Percentiles rank a stretch among this genome's conserved stretches.
These are phyloP conservation scores for Ichneumoninae sp. DNA, from an alignment of 2,888 invertebrate species.

Conservation along the genomic window DNA sequence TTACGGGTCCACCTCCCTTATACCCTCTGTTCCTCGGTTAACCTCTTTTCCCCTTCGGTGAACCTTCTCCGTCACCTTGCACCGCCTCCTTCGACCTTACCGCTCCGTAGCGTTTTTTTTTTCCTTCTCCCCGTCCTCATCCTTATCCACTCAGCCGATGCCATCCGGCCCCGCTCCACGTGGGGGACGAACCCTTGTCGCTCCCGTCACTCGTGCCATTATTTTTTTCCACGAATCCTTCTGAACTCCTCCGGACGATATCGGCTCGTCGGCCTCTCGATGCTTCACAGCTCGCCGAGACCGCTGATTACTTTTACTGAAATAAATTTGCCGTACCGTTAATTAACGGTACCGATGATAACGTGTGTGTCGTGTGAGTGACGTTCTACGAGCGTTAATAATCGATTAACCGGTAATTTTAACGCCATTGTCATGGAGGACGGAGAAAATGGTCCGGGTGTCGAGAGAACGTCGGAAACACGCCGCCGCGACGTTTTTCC, in stretches of 20 bases:
- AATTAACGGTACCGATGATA: not conserved
- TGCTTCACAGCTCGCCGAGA: not conserved
- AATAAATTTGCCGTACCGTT: not conserved
- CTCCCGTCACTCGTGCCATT: not conserved
- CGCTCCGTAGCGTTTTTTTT: constrained; percentile 21
- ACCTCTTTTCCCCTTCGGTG: constrained; percentile 74
- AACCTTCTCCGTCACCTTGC: constrained; percentile 56
- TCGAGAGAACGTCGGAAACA: constrained; percentile 42
- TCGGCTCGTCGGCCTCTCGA: not conserved
- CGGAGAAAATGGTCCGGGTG: constrained; percentile 12
- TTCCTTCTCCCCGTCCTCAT: not conserved
- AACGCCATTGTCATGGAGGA: not conserved
- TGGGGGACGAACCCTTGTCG: not conserved
- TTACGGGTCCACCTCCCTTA: constrained; percentile 62
- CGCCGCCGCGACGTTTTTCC: constrained; percentile 39
- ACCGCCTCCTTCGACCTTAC: constrained; percentile 66
- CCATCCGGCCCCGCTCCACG: constrained; percentile 1
- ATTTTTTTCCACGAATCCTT: not conserved
- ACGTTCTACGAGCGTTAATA: not conserved
- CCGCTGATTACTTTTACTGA: not conserved
- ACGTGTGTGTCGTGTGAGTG: not conserved
- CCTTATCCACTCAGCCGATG: constrained; percentile 20
- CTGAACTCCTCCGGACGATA: not conserved
- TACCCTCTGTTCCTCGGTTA: constrained; percentile 66
- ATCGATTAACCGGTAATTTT: not conserved